Conservation (phyloP, 64 coral and sea anemone species). For the Anthopleura sola region DNA sequence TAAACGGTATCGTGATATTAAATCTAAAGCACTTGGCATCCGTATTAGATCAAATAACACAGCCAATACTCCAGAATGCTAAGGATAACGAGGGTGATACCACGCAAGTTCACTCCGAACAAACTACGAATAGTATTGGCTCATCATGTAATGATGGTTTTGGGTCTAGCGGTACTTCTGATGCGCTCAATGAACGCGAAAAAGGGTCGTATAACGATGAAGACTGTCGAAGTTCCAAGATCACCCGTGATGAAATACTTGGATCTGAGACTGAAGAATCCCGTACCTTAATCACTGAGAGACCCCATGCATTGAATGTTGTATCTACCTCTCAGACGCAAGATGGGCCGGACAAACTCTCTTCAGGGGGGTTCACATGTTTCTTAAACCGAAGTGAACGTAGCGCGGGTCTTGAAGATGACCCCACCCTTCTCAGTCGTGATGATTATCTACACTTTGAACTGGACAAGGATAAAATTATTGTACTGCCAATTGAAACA, state of each 20-base stretch:
- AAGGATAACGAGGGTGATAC: not conserved
- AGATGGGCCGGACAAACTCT: not conserved
- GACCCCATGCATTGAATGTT: not conserved
- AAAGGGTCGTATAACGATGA: not conserved
- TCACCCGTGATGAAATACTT: not conserved
- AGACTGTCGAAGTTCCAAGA: not conserved
- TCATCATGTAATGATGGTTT: not conserved
- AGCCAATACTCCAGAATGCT: slow-evolving; percentile 35
- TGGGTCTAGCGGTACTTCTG: not conserved
- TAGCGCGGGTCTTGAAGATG: slow-evolving; percentile 54
- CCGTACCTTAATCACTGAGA: not conserved
- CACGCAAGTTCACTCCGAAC: not conserved
- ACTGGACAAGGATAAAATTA: slow-evolving; percentile 92
- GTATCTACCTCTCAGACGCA: not conserved
- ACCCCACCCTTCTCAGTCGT: slow-evolving; percentile 69
- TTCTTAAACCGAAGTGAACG: not conserved
- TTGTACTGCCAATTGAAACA: slow-evolving; percentile 69
- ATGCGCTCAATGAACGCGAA: slow-evolving; percentile 1
- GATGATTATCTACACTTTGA: slow-evolving; percentile 89
- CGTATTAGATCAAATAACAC: slow-evolving; percentile 65
- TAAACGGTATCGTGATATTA: slow-evolving; percentile 72
- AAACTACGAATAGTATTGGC: not conserved
- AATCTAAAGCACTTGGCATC: slow-evolving; percentile 84
- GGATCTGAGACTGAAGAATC: not conserved
- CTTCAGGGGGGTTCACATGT: not conserved